phyloP scores from a whole-genome alignment of 2,888 invertebrate species.

The Ectropis crepuscularia region DNA sequence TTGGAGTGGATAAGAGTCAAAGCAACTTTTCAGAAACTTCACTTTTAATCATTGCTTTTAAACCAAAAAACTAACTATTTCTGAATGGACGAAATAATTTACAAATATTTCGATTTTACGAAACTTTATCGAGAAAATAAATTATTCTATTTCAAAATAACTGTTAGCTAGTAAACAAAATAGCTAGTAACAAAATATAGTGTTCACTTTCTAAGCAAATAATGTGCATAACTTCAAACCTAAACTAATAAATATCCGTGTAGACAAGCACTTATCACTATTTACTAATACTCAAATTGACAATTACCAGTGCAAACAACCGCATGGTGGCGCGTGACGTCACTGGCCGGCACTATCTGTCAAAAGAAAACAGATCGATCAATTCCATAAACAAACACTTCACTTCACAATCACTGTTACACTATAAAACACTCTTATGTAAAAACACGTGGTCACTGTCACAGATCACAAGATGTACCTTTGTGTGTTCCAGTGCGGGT shows the following conservation, averaged over 20 bases:
- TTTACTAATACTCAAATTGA: conserved; percentile 37
- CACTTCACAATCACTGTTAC: conserved; percentile 54
- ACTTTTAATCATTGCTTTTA: too few species aligned
- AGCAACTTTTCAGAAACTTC: too few species aligned
- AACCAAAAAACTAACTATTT: too few species aligned
- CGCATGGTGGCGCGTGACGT: conserved; percentile 66
- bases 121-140: too few species aligned
- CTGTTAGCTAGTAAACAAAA: too few species aligned
- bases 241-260: background rate
- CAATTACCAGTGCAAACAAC: conserved; percentile 73
- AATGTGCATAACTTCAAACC: background rate
- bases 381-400: conserved; percentile 37
- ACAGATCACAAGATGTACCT: conserved; percentile 46
- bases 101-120: too few species aligned
- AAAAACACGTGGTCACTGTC: conserved; percentile 36
- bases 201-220: conserved; percentile 10
- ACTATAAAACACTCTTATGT: conserved; percentile 45
- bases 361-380: conserved; percentile 72
- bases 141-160: too few species aligned
- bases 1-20: too few species aligned
- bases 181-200: too few species aligned
- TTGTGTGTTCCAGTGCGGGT: conserved; percentile 55
- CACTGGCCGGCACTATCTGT: conserved; percentile 67
- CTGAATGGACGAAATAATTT: too few species aligned
- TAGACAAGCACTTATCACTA: conserved; percentile 7